phyloP scores from a whole-genome alignment of 2,888 invertebrate genomes.

The Caenorhabditis becei region DNA sequence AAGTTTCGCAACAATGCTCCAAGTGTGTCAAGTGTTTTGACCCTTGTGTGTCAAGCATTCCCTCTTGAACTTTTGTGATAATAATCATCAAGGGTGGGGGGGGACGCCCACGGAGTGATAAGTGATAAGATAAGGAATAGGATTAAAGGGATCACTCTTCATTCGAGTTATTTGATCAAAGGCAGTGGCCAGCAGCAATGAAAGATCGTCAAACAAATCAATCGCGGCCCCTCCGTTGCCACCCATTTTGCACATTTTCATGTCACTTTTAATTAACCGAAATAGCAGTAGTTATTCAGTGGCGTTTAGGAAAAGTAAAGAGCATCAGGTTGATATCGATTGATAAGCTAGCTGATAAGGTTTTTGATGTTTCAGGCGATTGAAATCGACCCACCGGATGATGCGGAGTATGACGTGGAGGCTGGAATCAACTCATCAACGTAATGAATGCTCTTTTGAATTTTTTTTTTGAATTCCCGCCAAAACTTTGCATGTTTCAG shows the following conservation, averaged over 20 bases:
- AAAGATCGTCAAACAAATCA: constrained; percentile 50
- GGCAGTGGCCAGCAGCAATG: constrained; percentile 42
- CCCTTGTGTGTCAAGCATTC: constrained; percentile 43
- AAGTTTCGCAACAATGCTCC: constrained; percentile 46
- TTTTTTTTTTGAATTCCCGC: not conserved
- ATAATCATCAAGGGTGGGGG: not conserved
- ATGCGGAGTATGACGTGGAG: constrained; percentile 50
- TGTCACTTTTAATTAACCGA: constrained; percentile 45
- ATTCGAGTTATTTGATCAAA: constrained; percentile 46
- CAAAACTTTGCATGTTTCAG: constrained; percentile 17
- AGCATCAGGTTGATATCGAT: constrained; percentile 31
- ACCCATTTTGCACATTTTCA: constrained; percentile 6
- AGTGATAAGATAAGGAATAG: constrained; percentile 13
- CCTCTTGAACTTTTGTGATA: constrained; percentile 55
- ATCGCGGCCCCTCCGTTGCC: not conserved
- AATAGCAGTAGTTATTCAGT: constrained; percentile 38
- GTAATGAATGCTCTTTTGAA: constrained; percentile 10
- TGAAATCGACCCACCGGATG: constrained; percentile 53
- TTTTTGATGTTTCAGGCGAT: constrained; percentile 45
- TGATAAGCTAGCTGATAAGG: not conserved
- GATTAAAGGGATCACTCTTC: constrained; percentile 46
- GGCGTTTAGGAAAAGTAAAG: constrained; percentile 30
- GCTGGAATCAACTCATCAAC: constrained; percentile 53
- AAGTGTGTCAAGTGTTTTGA: constrained; percentile 48
- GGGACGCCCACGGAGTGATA: not conserved